phyloP scores from a whole-genome alignment of 2,888 invertebrate species.

The Magallana nippona region DNA sequence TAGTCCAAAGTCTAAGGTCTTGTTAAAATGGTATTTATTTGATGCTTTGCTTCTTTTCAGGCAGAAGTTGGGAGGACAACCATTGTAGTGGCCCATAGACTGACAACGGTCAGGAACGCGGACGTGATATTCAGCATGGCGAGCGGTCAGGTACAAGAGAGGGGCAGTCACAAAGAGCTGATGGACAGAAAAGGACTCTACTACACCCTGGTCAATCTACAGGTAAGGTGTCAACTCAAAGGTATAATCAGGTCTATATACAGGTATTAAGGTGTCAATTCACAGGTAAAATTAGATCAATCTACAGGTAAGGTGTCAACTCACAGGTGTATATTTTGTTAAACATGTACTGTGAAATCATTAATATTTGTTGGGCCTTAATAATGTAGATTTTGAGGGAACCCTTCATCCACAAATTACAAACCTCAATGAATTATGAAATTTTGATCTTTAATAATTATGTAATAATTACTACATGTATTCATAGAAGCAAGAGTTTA shows the following conservation, averaged over 20 bases:
- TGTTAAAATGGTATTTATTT: too few species aligned
- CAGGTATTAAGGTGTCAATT: not conserved
- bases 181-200: slow-evolving; percentile 79
- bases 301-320: not conserved
- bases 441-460: too few species aligned
- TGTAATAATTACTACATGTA: too few species aligned
- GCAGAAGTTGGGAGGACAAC: slow-evolving; percentile 49
- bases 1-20: too few species aligned
- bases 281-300: not conserved
- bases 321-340: too few species aligned
- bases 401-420: too few species aligned
- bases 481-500: too few species aligned
- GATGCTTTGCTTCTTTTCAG: slow-evolving; percentile 20
- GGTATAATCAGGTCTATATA: not conserved
- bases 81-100: slow-evolving; percentile 71
- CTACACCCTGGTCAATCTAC: slow-evolving; percentile 79
- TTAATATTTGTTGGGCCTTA: too few species aligned
- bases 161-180: slow-evolving; percentile 80
- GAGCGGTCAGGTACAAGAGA: slow-evolving; percentile 81
- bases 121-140: slow-evolving; percentile 80
- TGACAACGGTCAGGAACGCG: slow-evolving; percentile 81
- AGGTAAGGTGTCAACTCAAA: slow-evolving; percentile 59
- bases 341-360: too few species aligned
- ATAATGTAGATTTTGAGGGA: too few species aligned
- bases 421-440: too few species aligned